Percentiles rank a stretch among this genome's conserved stretches.
These are phyloP conservation scores for Notospermus geniculatus DNA, from an alignment of 1,140 invertebrate genomes.

Conservation along the genomic window DNA sequence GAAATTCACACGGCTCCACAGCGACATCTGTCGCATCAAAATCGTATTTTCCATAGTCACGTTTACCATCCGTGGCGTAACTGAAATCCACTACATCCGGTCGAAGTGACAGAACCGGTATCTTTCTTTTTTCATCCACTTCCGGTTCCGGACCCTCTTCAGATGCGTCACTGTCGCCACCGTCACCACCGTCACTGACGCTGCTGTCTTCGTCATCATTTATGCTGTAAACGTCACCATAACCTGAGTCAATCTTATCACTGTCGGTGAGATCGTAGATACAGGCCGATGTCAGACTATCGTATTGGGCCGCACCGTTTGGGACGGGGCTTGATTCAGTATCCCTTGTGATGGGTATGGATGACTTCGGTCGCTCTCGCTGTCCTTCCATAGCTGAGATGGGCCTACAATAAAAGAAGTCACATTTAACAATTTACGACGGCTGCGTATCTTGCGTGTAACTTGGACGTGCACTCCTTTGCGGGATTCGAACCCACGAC, in stretches of 20 bases:
- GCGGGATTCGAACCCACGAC: too few relatives aligned
- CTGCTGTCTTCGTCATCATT: not conserved
- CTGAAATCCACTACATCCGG: conserved; percentile 43
- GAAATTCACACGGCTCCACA: conserved; percentile 37
- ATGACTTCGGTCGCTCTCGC: too few relatives aligned
- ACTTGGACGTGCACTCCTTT: too few relatives aligned
- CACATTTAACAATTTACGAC: too few relatives aligned
- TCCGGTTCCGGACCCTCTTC: conserved; percentile 36
- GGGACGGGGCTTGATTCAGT: not conserved
- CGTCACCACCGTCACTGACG: conserved; percentile 7
- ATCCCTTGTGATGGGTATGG: too few relatives aligned
- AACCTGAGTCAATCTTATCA: conserved; percentile 33
- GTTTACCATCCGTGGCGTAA: conserved; percentile 33
- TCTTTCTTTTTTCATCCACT: conserved; percentile 27
- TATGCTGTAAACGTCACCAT: not conserved
- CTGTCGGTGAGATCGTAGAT: not conserved
- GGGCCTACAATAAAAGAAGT: too few relatives aligned
- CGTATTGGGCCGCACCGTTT: not conserved
- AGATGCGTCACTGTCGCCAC: conserved; percentile 21
- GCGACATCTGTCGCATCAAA: conserved; percentile 40
- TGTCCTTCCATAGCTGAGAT: too few relatives aligned
- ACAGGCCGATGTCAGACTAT: not conserved
- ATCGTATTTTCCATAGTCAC: conserved; percentile 38
- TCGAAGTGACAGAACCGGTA: conserved; percentile 34
- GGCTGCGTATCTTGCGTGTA: too few relatives aligned